Evolutionary conservation across 2,888 invertebrate genomes (phyloP).

Genomic region (Pristionchus mayeri): DNA sequence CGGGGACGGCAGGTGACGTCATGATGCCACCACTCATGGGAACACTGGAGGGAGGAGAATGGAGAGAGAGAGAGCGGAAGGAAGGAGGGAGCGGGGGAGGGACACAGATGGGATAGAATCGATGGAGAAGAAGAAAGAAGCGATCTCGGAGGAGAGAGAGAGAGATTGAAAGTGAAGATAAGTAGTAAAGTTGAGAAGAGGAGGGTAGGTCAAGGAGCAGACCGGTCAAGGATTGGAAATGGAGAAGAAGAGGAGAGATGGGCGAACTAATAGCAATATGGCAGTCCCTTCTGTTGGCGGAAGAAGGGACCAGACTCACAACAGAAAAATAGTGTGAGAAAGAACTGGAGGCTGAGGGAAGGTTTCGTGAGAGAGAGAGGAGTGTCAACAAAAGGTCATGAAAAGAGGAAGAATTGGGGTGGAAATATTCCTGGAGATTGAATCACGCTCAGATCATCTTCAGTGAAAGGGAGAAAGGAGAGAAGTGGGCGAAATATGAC

Average conservation of each 20-base stretch:
- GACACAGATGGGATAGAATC: constrained; percentile 39
- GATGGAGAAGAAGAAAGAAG: constrained; percentile 24
- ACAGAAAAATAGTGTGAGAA: background rate
- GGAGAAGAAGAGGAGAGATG: background rate
- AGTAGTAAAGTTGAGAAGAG: background rate
- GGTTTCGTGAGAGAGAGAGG: background rate
- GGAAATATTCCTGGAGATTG: constrained; percentile 12
- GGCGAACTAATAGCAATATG: background rate
- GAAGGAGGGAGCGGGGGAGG: constrained; percentile 13
- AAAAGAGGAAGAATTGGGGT: constrained; percentile 18
- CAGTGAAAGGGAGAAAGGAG: background rate
- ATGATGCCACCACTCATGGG: constrained; percentile 19
- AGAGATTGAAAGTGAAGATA: constrained; percentile 20
- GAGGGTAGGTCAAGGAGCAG: background rate
- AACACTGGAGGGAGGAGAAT: background rate
- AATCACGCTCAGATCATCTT: constrained; percentile 3
- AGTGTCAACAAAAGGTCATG: constrained; percentile 42
- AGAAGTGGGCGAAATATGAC: constrained; percentile 6
- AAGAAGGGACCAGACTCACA: background rate
- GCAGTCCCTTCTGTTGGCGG: too few relatives aligned
- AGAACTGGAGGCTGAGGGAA: background rate
- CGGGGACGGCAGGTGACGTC: constrained; percentile 5
- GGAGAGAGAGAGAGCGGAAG: constrained; percentile 17
- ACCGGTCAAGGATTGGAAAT: background rate
- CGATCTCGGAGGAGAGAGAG: background rate